Base-by-base conservation (phyloP, 2,888 invertebrate genomes). In the Penaeus monodon region DNA sequence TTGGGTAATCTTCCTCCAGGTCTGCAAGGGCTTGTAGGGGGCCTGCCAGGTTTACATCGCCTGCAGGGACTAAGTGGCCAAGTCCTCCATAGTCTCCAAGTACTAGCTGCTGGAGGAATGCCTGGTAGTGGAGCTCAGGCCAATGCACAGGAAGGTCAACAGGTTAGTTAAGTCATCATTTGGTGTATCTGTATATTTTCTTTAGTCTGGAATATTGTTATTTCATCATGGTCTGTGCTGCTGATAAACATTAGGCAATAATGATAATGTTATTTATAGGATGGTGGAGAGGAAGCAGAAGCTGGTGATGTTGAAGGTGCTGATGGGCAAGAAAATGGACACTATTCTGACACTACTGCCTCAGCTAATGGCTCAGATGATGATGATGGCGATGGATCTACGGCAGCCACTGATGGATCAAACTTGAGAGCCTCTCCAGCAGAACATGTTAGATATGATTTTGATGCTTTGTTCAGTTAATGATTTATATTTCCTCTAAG, bases 331-430 rank as follows among this genome's bases (percentile, higher is more conserved):
- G 94, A 94, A 91, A 94, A 93, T 27, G 95, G 95, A 4, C 95
- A 95, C 91, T 95, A 95, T 91, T 96, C 96, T 81, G 97, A 97
- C 90, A 95, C 96, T 33, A 96, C 96, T 6, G 96, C 96, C 29
- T 96, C 97, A 27, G 96, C 97, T 6, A 96, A 95, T 82, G 97
- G 97, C 10, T 97, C 97, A 20, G 98, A 98, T 92, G 97, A 97
- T 92, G 88, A 88, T 33, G 90, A 90, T 85, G 90, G 88, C 4
- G 98, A 98, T 92, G 98, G 96, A 83, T 98, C 97, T 90, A 98
- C 97, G 65, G 98, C 97, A 17, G 98, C 98, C 1, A 98, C 97
- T 0, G 98, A 98, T 92, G 97, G 97, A 80, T 98, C 98, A 0
- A 90, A 90, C 63, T 81, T 88, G 29, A 95, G 97, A 86, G 96